phyloP scores from a whole-genome alignment of 2,888 invertebrate genomes.

The Apodemia duryi region DNA sequence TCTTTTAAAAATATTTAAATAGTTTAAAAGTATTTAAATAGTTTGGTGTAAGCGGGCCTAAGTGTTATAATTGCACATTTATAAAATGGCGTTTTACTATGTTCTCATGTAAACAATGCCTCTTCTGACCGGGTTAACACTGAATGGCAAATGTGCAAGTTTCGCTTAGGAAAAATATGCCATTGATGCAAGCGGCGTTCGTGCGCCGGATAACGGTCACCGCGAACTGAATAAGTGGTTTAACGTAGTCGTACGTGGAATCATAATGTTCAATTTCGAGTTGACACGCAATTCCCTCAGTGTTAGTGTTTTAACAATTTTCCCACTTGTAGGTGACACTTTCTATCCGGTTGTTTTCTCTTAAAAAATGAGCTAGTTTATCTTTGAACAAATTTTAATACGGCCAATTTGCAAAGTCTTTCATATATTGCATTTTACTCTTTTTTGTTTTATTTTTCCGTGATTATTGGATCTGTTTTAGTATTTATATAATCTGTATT shows the following conservation, averaged over 20 bases:
- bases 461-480: neutral
- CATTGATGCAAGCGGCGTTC: conserved; percentile 74
- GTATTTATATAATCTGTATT: neutral
- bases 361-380: conserved; percentile 2
- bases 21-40: no score
- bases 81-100: conserved; percentile 32
- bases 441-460: neutral
- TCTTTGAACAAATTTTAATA: neutral
- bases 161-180: conserved; percentile 75
- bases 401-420: no score
- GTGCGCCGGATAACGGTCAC: conserved; percentile 73
- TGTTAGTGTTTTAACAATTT: conserved; percentile 24
- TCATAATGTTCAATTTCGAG: conserved; percentile 66
- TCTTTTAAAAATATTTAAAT: no score
- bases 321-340: conserved; percentile 51
- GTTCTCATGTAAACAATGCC: conserved; percentile 67
- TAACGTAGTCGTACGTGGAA: conserved; percentile 67
- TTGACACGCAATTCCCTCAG: conserved; percentile 56
- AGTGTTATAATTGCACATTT: neutral
- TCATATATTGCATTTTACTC: no score
- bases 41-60: neutral
- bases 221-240: conserved; percentile 74
- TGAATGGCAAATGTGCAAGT: conserved; percentile 75
- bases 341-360: conserved; percentile 38
- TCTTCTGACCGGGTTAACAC: conserved; percentile 75